Evolutionary conservation across 2,113 vertebrate species (phyloP), one percentile per base, ranked within the genome.

Genomic region (Petrocephalus zakoni): DNA sequence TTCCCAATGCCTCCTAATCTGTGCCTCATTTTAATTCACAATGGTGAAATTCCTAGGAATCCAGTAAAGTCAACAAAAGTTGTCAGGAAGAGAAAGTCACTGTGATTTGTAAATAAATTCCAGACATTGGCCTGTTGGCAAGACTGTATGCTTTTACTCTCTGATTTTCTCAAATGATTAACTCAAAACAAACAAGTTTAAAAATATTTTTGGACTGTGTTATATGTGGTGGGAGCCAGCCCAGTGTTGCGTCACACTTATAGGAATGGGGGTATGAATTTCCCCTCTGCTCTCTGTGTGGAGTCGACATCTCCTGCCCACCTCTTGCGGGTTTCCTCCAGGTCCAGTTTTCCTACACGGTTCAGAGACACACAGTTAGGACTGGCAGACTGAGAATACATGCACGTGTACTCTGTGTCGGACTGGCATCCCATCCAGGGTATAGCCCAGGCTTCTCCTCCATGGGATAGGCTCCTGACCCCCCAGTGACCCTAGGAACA

Each of bases 141-240:
- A 56, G 68, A 78, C 72, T 15, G 52, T 53, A 11, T 82, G 47
- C 22, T 9, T 88, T 81, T 19, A 56, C 37, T 88, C 87, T 72
- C 11, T 37, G 51, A 81, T 78, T 19, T 56, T 82, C 51, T 47
- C 7, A 52, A 88, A 88, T 88, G 72, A 88, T 88, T 88, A 81
- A 88, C 87, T 55, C 19, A 88, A 81, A 82, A 55, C 72, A 88
- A 88, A 82, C 72, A 82, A 56, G 34, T 47, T 75, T 51, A 64
- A 52, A 53, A 88, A 81, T 82, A 82, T 82, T 88, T 88, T 88
- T 78, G 17, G 11, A 42, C 17, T 55, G 53, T 55, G 49, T 17
- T 83, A 83, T 46, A 83, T 22, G 17, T 46, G 22, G 21, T 47
- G 21, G 34, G 72, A 78, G 17, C 34, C 72, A 78, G 72, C 34